Evolutionary conservation across 64 coral and sea anemone species (phyloP).

Genomic region (Actinia tenebrosa): DNA sequence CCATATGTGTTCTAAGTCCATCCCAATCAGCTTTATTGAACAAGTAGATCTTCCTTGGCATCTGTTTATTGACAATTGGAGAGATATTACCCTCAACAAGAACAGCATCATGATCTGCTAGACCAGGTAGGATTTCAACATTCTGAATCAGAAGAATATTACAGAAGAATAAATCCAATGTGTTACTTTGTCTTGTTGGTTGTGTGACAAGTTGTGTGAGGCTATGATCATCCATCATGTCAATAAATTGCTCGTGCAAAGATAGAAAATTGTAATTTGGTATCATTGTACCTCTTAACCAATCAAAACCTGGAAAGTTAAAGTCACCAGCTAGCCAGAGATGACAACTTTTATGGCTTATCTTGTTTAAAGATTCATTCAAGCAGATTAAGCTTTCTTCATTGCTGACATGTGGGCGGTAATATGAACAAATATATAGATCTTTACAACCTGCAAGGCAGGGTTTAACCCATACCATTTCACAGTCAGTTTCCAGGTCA

Average conservation of each 20-base stretch:
- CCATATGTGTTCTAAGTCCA: neutral
- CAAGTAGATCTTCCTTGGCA: slow-evolving; percentile 9
- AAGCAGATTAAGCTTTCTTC: no score
- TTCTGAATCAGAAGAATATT: slow-evolving; percentile 24
- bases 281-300: slow-evolving; percentile 20
- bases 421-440: no score
- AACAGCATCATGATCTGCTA: slow-evolving; percentile 62
- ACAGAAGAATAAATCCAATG: slow-evolving; percentile 30
- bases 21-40: slow-evolving; percentile 34
- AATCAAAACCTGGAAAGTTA: slow-evolving; percentile 42
- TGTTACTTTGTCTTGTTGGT: slow-evolving; percentile 49
- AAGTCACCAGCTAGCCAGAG: slow-evolving; percentile 16
- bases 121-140: slow-evolving; percentile 25
- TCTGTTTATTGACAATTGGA: slow-evolving; percentile 34
- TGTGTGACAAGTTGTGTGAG: slow-evolving; percentile 15
- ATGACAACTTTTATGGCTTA: no score
- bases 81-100: slow-evolving; percentile 16
- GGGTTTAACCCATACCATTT: no score
- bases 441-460: no score
- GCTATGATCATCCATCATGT: slow-evolving; percentile 32
- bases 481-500: no score
- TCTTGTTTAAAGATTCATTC: no score
- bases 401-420: no score
- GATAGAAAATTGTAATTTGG: slow-evolving; percentile 1
- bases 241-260: slow-evolving; percentile 32